Conservation (phyloP, 2,113 vertebrate genomes). For the Mastomys natalensis region DNA sequence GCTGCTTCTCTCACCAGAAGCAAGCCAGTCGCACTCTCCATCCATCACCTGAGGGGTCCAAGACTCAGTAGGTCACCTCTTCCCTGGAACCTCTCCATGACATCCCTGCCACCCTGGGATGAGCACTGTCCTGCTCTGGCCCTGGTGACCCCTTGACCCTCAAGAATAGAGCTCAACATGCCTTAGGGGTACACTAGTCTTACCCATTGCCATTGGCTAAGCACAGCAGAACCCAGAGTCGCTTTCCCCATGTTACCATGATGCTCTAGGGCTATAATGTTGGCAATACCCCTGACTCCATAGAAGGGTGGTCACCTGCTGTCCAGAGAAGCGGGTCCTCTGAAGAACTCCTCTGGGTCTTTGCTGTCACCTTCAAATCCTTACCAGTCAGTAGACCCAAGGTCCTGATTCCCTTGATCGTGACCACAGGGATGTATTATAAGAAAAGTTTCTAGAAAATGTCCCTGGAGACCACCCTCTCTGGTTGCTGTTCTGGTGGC, state of each 20-base stretch:
- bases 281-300: background rate
- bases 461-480: background rate
- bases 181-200: background rate
- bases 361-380: background rate
- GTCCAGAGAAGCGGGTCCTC: background rate
- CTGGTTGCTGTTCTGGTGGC: background rate
- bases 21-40: background rate
- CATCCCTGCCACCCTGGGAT: background rate
- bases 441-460: constrained; percentile 27
- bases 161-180: background rate
- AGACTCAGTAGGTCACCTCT: too few species aligned
- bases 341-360: background rate
- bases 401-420: background rate
- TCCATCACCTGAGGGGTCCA: background rate
- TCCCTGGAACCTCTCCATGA: background rate
- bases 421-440: background rate
- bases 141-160: background rate
- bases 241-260: background rate
- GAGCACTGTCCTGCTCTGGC: background rate
- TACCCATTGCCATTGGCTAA: background rate
- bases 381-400: background rate
- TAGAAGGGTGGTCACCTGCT: background rate
- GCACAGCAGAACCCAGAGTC: background rate
- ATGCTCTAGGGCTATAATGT: background rate
- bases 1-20: too few species aligned